phyloP scores from a whole-genome alignment of 1,140 invertebrate genomes.

The Diprion similis region DNA sequence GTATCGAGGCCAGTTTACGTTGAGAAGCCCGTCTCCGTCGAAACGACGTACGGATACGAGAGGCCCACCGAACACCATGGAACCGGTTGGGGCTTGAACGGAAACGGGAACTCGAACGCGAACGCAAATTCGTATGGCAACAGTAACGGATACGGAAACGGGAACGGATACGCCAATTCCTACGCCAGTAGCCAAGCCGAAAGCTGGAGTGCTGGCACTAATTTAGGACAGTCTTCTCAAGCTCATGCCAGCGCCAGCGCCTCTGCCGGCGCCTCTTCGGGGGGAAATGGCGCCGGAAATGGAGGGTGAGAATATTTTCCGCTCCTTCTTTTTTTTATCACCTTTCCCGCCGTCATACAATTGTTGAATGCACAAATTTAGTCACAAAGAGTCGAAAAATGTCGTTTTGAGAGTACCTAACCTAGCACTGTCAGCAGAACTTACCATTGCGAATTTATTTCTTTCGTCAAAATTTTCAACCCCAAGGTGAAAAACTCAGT shows the following conservation, averaged over 20 bases:
- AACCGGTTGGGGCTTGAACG: neutral
- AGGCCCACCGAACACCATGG: neutral
- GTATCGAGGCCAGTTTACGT: conserved; percentile 2
- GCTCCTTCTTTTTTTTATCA: neutral
- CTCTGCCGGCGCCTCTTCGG: neutral
- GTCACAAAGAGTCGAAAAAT: neutral
- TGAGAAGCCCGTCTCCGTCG: neutral
- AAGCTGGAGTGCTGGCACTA: conserved; percentile 2
- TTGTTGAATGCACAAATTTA: neutral
- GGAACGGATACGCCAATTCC: neutral
- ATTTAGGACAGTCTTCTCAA: conserved; percentile 12
- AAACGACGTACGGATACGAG: neutral
- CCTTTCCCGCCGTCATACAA: no score
- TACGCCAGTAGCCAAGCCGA: conserved; percentile 9
- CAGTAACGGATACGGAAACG: neutral
- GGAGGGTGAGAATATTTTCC: neutral
- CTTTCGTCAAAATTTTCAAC: neutral
- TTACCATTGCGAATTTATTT: neutral
- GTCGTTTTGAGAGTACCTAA: neutral
- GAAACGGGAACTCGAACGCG: neutral
- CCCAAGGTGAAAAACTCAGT: neutral
- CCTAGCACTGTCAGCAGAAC: neutral
- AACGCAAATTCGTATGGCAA: neutral
- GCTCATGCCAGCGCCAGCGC: conserved; percentile 10
- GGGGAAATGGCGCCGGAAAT: neutral